Evolutionary conservation across 2,888 invertebrate genomes (phyloP).

Genomic region (Parnassius apollo): DNA sequence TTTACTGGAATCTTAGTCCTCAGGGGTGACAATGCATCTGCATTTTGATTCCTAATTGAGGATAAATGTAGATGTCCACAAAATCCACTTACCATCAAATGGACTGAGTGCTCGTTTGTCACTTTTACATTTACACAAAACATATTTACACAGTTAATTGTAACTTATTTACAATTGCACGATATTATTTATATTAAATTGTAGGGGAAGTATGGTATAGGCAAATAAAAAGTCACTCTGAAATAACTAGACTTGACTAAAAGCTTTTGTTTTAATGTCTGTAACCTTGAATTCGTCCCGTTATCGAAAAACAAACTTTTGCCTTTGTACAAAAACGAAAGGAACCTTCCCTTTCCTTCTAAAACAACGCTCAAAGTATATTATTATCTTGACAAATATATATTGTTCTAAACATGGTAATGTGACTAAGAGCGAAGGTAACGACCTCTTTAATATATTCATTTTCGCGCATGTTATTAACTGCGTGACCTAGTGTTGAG

Average conservation of each 20-base stretch:
- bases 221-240: background rate
- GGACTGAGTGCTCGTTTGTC: too few relatives aligned
- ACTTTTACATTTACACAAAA: too few relatives aligned
- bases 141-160: too few relatives aligned
- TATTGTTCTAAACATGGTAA: background rate
- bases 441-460: too few relatives aligned
- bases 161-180: too few relatives aligned
- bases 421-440: background rate
- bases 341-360: background rate
- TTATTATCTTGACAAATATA: background rate
- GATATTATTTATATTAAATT: background rate
- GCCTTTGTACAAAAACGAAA: background rate
- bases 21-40: too few relatives aligned
- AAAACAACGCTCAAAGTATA: background rate
- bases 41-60: too few relatives aligned
- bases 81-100: too few relatives aligned
- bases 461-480: too few relatives aligned
- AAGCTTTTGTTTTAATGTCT: background rate
- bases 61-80: too few relatives aligned
- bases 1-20: too few relatives aligned
- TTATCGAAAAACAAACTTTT: constrained; percentile 1
- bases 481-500: too few relatives aligned
- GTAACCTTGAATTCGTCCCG: background rate
- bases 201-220: background rate
- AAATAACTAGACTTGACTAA: background rate